These are phyloP conservation scores for Cantharis rufa DNA, from an alignment of 2,888 invertebrate genomes.

Conservation along the genomic window DNA sequence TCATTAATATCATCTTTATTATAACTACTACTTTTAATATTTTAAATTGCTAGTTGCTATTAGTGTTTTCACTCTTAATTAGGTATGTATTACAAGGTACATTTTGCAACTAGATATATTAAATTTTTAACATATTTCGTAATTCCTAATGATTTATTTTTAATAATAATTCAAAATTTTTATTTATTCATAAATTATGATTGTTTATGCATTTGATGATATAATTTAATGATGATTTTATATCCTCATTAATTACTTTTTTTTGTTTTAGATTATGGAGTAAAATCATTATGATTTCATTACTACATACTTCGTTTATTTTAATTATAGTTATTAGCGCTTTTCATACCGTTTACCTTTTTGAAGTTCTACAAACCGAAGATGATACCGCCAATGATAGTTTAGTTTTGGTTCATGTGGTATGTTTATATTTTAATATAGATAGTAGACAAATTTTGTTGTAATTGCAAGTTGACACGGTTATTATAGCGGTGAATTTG, in stretches of 20 bases:
- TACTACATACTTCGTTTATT: background rate
- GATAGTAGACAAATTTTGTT: background rate
- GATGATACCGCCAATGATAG: background rate
- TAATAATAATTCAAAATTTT: background rate
- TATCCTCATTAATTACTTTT: background rate
- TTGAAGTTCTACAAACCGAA: background rate
- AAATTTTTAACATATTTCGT: too few species aligned
- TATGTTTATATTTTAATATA: background rate
- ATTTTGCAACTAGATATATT: background rate
- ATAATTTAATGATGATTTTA: background rate
- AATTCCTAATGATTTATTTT: background rate
- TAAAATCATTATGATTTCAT: background rate
- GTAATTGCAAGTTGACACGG: slow-evolving; percentile 49
- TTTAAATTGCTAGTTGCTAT: background rate
- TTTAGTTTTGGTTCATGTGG: slow-evolving; percentile 9
- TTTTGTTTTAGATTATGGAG: background rate
- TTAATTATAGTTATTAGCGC: background rate
- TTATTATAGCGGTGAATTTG: too few species aligned
- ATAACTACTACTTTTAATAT: background rate
- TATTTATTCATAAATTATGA: background rate
- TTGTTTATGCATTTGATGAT: background rate
- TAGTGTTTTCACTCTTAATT: background rate
- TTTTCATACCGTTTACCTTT: background rate
- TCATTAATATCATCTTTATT: background rate
- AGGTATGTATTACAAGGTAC: background rate